A percentile compares a stretch with the other conserved stretches of the same genome.
These are phyloP conservation scores for Abscondita cerata DNA, from an alignment of 2,888 invertebrate genomes.

Conservation along the genomic window DNA sequence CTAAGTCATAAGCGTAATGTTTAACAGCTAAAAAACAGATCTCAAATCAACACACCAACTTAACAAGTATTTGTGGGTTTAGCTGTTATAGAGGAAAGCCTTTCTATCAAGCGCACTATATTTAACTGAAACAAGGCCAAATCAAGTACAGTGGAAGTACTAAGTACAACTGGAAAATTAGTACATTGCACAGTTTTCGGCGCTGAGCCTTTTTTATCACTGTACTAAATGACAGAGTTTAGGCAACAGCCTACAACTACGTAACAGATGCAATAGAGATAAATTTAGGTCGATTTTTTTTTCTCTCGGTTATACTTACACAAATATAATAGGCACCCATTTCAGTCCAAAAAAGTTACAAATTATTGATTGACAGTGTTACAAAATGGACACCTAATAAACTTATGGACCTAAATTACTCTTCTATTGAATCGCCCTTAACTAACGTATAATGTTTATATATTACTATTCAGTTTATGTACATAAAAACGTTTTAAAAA, in stretches of 20 bases:
- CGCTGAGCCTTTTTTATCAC: conserved; percentile 2
- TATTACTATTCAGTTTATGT: conserved; percentile 18
- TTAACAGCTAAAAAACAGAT: conserved; percentile 29
- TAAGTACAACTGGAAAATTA: conserved; percentile 27
- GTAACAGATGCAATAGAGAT: conserved; percentile 42
- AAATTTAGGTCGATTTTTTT: conserved; percentile 41
- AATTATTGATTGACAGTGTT: conserved; percentile 45
- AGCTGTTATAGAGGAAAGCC: conserved; percentile 25
- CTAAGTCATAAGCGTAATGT: conserved; percentile 31
- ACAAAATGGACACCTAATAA: conserved; percentile 35
- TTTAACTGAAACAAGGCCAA: conserved; percentile 23
- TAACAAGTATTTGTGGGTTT: conserved; percentile 12
- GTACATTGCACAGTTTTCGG: conserved; percentile 32
- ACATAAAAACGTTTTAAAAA: conserved; percentile 24
- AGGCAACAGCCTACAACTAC: conserved; percentile 11
- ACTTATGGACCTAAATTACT: conserved; percentile 43
- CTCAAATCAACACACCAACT: neutral
- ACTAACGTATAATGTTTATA: conserved; percentile 22
- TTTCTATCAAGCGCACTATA: conserved; percentile 26
- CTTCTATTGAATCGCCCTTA: conserved; percentile 43
- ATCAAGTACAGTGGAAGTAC: conserved; percentile 30
- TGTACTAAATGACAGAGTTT: conserved; percentile 1
- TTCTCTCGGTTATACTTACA: conserved; percentile 18
- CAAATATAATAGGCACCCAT: conserved; percentile 48
- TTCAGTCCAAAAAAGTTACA: conserved; percentile 49